phyloP scores from a whole-genome alignment of 2,797 vertebrate genomes.

The Psittacula echo region DNA sequence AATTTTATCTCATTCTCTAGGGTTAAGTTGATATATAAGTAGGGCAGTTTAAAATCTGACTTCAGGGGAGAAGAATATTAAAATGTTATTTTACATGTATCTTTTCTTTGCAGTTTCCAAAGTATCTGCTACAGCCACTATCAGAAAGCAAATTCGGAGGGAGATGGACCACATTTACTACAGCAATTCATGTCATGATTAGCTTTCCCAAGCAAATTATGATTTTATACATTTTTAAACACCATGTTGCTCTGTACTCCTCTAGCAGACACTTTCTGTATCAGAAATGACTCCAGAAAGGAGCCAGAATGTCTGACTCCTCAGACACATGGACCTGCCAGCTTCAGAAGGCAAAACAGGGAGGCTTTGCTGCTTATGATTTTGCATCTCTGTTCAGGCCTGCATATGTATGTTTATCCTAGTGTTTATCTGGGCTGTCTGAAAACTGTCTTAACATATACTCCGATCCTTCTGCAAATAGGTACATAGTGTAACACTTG shows the following conservation, averaged over 20 bases:
- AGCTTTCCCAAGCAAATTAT: not conserved
- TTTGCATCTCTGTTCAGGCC: not conserved
- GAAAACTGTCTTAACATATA: not conserved
- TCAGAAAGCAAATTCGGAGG: not conserved
- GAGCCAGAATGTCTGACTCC: conserved; percentile 40
- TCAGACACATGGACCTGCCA: not conserved
- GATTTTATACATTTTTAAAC: conserved; percentile 55
- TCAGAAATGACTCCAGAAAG: not conserved
- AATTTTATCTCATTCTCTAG: not conserved
- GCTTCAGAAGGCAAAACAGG: not conserved
- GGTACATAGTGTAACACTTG: not conserved
- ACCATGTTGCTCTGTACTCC: not conserved
- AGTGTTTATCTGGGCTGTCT: not conserved
- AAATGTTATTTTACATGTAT: not conserved
- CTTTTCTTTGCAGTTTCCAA: not conserved
- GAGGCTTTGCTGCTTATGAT: not conserved
- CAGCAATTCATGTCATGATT: not conserved
- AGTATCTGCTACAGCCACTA: not conserved
- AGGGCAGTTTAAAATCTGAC: not conserved
- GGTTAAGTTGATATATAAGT: not conserved
- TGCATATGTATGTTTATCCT: not conserved
- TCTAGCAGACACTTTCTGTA: conserved; percentile 1
- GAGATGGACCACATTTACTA: not conserved
- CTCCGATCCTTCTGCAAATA: not conserved
- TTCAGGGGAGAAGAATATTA: not conserved